Evolutionary conservation across 1,140 invertebrate species (phyloP).

Genomic region (Nasonia vitripennis): DNA sequence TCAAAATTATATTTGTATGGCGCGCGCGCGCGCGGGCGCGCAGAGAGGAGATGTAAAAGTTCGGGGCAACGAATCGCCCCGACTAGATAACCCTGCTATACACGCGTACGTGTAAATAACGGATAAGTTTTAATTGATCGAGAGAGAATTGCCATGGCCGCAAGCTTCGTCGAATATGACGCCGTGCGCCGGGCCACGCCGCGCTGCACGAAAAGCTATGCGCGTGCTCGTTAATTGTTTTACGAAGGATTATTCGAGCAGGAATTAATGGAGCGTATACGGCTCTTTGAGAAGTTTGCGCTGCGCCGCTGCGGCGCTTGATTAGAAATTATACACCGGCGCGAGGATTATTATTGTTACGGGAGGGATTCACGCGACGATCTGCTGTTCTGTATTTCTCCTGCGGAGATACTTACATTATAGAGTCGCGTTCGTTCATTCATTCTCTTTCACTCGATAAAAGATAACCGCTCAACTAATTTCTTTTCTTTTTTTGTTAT

Average conservation of each 20-base stretch:
- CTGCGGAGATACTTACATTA: neutral
- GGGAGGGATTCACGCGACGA: conserved; percentile 9
- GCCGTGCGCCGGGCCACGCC: no score
- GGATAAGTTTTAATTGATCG: conserved; percentile 14
- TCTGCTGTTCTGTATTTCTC: conserved; percentile 9
- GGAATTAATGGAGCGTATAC: conserved; percentile 15
- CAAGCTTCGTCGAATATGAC: neutral
- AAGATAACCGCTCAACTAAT: neutral
- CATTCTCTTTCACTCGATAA: neutral
- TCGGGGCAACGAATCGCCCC: neutral
- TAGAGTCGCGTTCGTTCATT: neutral
- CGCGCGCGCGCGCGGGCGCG: no score
- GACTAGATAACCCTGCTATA: neutral
- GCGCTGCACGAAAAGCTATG: neutral
- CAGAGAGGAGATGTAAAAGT: neutral
- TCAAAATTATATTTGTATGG: neutral
- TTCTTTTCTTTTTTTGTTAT: neutral
- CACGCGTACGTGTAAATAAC: neutral
- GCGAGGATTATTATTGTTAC: conserved; percentile 2
- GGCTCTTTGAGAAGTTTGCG: conserved; percentile 3
- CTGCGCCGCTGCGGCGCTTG: neutral
- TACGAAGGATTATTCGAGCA: neutral
- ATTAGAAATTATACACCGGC: conserved; percentile 10
- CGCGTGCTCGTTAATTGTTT: conserved; percentile 22
- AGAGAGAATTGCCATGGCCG: neutral